A percentile compares a stretch with the other conserved stretches of the same genome.
phyloP scores from a whole-genome alignment of 2,888 invertebrate genomes.

The Idaea straminata region DNA sequence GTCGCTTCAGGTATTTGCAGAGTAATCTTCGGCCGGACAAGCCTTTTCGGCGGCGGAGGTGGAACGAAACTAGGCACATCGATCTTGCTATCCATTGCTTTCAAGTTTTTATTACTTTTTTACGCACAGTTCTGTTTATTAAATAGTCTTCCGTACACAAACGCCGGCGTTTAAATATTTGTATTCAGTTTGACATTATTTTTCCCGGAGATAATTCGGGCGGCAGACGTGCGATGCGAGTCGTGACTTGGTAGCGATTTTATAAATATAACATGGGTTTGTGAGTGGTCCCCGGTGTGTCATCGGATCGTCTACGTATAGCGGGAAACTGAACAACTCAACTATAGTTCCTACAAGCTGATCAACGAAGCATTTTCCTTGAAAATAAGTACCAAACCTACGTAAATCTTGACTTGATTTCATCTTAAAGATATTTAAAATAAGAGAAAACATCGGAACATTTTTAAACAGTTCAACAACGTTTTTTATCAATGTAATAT shows the following conservation, averaged over 20 bases:
- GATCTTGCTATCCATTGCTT: slow-evolving; percentile 44
- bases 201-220: slow-evolving; percentile 34
- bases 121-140: slow-evolving; percentile 29
- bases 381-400: not conserved
- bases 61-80: slow-evolving; percentile 58
- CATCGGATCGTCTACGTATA: slow-evolving; percentile 41
- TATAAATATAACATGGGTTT: slow-evolving; percentile 69
- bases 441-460: not conserved
- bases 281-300: slow-evolving; percentile 60
- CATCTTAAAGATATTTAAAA: not conserved
- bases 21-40: slow-evolving; percentile 70
- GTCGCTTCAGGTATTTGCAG: slow-evolving; percentile 65
- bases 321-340: not conserved
- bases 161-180: slow-evolving; percentile 56
- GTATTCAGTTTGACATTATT: slow-evolving; percentile 43
- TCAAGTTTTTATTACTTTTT: slow-evolving; percentile 17
- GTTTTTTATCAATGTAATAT: not conserved
- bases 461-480: not conserved
- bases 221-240: slow-evolving; percentile 53
- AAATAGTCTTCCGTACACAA: slow-evolving; percentile 26
- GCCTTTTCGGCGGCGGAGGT: slow-evolving; percentile 64
- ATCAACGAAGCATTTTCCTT: not conserved
- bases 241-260: slow-evolving; percentile 67
- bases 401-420: not conserved
- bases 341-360: not conserved